Evolutionary conservation across 2,797 vertebrate species (phyloP), one percentile per base, ranked within the genome.

Genomic region (Squalus acanthias): DNA sequence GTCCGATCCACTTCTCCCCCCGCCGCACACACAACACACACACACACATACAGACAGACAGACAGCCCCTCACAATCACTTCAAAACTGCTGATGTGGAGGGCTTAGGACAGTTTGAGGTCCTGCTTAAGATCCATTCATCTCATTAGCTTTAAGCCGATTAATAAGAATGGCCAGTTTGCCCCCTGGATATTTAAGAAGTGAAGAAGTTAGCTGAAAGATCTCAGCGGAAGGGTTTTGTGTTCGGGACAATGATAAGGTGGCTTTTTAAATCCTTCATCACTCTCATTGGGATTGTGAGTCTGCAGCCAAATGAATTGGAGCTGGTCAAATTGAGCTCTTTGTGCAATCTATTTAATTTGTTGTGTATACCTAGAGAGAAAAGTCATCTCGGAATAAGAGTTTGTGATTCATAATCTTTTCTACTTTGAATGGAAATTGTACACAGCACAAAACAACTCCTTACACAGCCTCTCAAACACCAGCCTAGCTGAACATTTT

Each of bases 131-230:
- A 97, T 98, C 98, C 98, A 98, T 98, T 99, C 98, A 99, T 98
- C 98, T 99, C 98, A 99, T 99, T 99, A 99, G 98, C 98, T 98
- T 99, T 99, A 98, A 98, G 98, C 97, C 99, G 98, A 99, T 99
- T 98, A 99, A 99, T 99, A 98, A 98, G 98, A 99, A 99, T 98
- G 98, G 98, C 98, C 97, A 97, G 98, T 97, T 98, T 98, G 98
- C 98, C 97, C 97, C 97, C 98, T 97, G 98, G 97, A 97, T 97
- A 96, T 97, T 97, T 97, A 97, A 97, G 97, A 98, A 98, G 97
- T 97, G 96, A 97, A 96, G 97, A 97, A 97, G 96, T 97, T 97
- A 97, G 98, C 97, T 98, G 98, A 98, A 98, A 98, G 98, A 98
- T 96, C 97, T 98, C 97, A 97, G 97, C 97, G 96, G 98, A 99